Conservation (phyloP, 23 tunicate species). For the Aplidium turbinatum region DNA sequence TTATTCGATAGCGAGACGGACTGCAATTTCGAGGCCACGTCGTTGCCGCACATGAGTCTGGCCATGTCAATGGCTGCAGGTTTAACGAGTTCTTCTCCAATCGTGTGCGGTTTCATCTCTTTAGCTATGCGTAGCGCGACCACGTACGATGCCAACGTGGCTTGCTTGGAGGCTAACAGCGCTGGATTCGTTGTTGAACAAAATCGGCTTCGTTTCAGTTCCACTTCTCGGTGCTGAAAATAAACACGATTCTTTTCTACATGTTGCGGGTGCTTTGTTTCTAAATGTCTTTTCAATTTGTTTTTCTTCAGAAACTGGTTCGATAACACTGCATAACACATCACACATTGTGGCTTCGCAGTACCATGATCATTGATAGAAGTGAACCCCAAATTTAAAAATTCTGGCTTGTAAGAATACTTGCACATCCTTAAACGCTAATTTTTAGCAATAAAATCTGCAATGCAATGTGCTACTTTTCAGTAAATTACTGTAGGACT, state of each 20-base stretch:
- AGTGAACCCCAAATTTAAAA: conserved; percentile 54
- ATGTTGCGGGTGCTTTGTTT: conserved; percentile 52
- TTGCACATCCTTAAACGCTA: no score
- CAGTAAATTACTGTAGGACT: background rate
- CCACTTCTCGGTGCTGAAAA: conserved; percentile 71
- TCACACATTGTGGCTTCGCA: conserved; percentile 62
- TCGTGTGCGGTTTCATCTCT: conserved; percentile 66
- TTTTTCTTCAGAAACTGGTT: conserved; percentile 68
- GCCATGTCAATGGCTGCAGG: conserved; percentile 74
- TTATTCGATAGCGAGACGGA: conserved; percentile 53
- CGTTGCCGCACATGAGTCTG: conserved; percentile 63
- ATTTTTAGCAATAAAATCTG: no score
- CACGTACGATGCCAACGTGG: no score
- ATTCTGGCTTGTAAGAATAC: conserved; percentile 53
- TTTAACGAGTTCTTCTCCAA: conserved; percentile 48
- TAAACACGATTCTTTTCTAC: conserved; percentile 52
- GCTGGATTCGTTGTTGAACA: no score
- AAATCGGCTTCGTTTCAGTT: conserved; percentile 52
- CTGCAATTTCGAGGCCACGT: conserved; percentile 69
- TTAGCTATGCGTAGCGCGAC: no score
- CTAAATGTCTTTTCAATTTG: conserved; percentile 65
- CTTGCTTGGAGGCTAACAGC: no score
- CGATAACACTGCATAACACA: conserved; percentile 58
- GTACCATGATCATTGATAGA: conserved; percentile 58
- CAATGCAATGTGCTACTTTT: no score